Evolutionary conservation across 2,113 vertebrate species (phyloP).

Genomic region (Tenebrosternarchus preto): DNA sequence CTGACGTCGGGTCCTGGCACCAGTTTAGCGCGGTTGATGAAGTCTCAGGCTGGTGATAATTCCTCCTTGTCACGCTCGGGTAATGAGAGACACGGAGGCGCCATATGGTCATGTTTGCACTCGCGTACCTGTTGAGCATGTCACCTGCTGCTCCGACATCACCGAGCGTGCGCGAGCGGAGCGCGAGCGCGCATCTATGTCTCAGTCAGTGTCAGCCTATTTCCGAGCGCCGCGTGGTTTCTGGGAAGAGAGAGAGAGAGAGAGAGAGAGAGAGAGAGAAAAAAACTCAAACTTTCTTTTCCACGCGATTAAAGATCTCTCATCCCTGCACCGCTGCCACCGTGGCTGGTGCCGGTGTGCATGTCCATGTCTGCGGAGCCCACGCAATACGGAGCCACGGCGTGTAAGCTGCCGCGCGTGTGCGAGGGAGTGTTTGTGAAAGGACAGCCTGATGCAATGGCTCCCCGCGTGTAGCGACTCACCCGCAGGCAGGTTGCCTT

Average conservation of each 20-base stretch:
- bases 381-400: background rate
- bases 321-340: background rate
- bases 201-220: background rate
- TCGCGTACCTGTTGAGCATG: constrained; percentile 52
- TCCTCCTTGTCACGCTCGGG: constrained; percentile 58
- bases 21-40: constrained; percentile 66
- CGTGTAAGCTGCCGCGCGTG: background rate
- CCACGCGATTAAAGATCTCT: background rate
- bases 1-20: constrained; percentile 69
- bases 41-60: constrained; percentile 68
- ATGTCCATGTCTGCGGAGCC: background rate
- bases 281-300: background rate
- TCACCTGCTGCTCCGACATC: constrained; percentile 51
- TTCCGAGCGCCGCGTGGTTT: constrained; percentile 23
- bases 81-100: constrained; percentile 56
- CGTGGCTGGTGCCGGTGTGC: background rate
- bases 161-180: constrained; percentile 21
- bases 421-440: background rate
- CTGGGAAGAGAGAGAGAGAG: background rate
- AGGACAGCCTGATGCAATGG: background rate
- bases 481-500: too few relatives aligned
- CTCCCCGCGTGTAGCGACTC: too few relatives aligned
- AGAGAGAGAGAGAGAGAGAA: background rate
- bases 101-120: constrained; percentile 54
- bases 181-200: constrained; percentile 36